Conservation (phyloP, 1,140 invertebrate genomes). For the Brachionus angularis region DNA sequence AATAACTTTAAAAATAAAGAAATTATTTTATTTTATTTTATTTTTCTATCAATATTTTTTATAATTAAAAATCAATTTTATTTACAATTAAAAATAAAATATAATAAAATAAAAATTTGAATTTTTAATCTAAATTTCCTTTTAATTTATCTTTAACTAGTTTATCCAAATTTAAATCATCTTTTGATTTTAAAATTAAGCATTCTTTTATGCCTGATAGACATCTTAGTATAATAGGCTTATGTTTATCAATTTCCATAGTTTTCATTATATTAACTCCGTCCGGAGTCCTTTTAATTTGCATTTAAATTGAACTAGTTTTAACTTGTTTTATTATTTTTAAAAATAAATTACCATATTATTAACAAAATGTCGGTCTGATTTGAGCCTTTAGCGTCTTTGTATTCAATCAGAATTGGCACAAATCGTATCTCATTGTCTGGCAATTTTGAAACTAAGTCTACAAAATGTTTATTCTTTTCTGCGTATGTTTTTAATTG, state of each 20-base stretch:
- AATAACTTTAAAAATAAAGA: no score
- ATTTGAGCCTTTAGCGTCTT: constrained; percentile 1
- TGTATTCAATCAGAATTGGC: constrained; percentile 24
- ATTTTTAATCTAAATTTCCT: constrained; percentile 32
- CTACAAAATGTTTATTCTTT: constrained; percentile 39
- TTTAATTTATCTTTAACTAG: constrained; percentile 33
- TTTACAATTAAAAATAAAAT: no score
- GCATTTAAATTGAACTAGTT: not conserved
- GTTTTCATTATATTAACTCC: constrained; percentile 39
- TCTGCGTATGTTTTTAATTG: constrained; percentile 3
- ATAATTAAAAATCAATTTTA: no score
- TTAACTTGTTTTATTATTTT: not conserved
- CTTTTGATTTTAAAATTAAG: not conserved
- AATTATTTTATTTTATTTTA: no score
- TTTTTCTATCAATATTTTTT: no score
- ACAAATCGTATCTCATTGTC: constrained; percentile 23
- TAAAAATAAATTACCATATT: not conserved
- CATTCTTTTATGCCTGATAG: not conserved
- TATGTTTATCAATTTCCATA: constrained; percentile 40
- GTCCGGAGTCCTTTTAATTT: no score
- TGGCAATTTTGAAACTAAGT: constrained; percentile 22
- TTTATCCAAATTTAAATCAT: constrained; percentile 6
- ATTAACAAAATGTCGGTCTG: constrained; percentile 15
- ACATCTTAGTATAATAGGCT: constrained; percentile 19
- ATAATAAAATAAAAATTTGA: not conserved